phyloP scores from a whole-genome alignment of 2,888 invertebrate genomes.

The Muscina levida region DNA sequence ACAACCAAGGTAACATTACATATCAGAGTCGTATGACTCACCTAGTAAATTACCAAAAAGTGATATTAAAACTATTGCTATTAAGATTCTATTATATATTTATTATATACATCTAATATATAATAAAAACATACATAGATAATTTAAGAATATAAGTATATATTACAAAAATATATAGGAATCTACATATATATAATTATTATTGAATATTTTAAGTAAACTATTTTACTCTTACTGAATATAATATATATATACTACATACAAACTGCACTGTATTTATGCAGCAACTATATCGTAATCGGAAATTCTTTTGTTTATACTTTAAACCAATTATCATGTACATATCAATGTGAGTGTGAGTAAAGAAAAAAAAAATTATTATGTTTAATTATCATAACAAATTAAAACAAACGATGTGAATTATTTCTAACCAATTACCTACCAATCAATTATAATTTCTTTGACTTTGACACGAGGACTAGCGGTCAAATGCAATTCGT shows the following conservation, averaged over 20 bases:
- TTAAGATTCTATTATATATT: constrained; percentile 63
- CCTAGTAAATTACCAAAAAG: constrained; percentile 81
- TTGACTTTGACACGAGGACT: constrained; percentile 69
- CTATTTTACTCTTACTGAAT: constrained; percentile 48
- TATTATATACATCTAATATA: constrained; percentile 50
- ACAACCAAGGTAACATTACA: constrained; percentile 88
- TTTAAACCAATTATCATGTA: constrained; percentile 64
- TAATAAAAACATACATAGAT: constrained; percentile 56
- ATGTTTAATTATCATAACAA: constrained; percentile 14
- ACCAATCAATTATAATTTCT: constrained; percentile 79
- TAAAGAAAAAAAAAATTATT: not conserved
- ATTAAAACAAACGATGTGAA: constrained; percentile 1
- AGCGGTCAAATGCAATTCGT: constrained; percentile 46
- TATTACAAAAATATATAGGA: constrained; percentile 66
- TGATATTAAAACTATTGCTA: constrained; percentile 80
- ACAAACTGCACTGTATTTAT: constrained; percentile 64
- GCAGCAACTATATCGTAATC: no score
- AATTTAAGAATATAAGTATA: constrained; percentile 51
- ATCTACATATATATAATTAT: constrained; percentile 62
- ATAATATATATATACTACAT: no score
- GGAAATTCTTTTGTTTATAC: constrained; percentile 59
- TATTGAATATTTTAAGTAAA: constrained; percentile 45
- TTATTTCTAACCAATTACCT: constrained; percentile 71
- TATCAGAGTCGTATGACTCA: constrained; percentile 86
- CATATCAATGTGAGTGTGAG: constrained; percentile 22